A percentile compares a stretch with the other conserved stretches of the same genome.
These are phyloP conservation scores for Aphidoletes aphidimyza DNA, from an alignment of 2,888 invertebrate genomes.

Conservation along the genomic window DNA sequence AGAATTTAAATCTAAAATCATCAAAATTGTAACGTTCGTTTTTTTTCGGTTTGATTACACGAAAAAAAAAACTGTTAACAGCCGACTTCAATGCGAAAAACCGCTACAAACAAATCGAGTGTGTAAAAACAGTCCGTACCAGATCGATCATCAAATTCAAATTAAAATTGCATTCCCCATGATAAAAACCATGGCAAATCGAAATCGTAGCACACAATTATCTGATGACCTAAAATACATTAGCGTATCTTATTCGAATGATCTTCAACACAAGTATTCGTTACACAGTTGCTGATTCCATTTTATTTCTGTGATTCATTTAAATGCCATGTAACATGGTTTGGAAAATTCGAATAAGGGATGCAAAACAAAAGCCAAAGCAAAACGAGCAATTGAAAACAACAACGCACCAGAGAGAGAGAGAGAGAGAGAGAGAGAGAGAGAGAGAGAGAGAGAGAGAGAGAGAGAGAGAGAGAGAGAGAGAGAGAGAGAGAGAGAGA, in stretches of 20 bases:
- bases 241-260: constrained; percentile 33
- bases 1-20: too few relatives aligned
- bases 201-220: constrained; percentile 38
- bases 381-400: constrained; percentile 24
- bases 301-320: too few relatives aligned
- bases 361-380: neutral
- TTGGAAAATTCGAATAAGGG: neutral
- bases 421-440: neutral
- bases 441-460: too few relatives aligned
- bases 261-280: constrained; percentile 35
- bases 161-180: constrained; percentile 2
- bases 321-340: neutral
- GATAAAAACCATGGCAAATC: neutral
- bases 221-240: constrained; percentile 35
- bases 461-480: neutral
- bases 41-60: too few relatives aligned
- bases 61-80: neutral
- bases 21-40: too few relatives aligned
- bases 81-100: constrained; percentile 9
- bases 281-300: constrained; percentile 5
- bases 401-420: neutral
- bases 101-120: neutral
- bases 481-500: neutral
- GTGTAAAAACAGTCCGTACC: too few relatives aligned
- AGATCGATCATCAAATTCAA: constrained; percentile 38